Evolutionary conservation across 2,113 vertebrate species (phyloP), one percentile per base, ranked within the genome.

Genomic region (Limanda limanda): DNA sequence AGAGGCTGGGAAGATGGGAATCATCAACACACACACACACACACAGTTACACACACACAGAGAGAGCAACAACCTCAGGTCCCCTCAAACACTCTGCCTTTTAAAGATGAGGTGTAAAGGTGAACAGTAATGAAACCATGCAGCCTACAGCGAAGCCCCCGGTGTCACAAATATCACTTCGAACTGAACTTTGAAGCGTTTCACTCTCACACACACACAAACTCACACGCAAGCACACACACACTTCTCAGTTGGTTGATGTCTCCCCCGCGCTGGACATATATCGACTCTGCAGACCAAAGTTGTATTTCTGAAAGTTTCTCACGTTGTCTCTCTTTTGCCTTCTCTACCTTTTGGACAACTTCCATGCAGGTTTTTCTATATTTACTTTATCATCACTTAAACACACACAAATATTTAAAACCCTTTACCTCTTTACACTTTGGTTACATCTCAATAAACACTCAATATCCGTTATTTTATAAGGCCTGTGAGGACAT

Each of bases 121-220:
- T 61, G 48, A 79, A 55, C 64, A n/a, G 56, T 13, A 40, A 80
- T 76, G 56, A 84, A 72, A 21, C 54, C 27, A 23, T 0, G 60
- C 9, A 24, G 80, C 85, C 65, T 60, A 24, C 31, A 82, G 78
- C 75, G 27, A 56, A 74, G 74, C 83, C 68, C 37, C 24, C 4
- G 5, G 85, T 70, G 78, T 25, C 45, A 0, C 58, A 54, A 71
- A 58, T 71, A 56, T 64, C 4, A 76, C 60, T 67, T 75, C 69
- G 56, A 37, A 86, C 27, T 5, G 51, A 75, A 69, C 31, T 51
- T 12, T 27, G 15, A 64, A 17, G 20, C 58, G 12, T 4, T 20
- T n/a, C 52, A 14, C 65, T 5, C 18, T 17, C 8, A 31, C 64
- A 54, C 56, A 47, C 4, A 23, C 47, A 21, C 27, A n/a, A n/a